Conservation (phyloP, 2,113 vertebrate species). For the Pelmatolapia mariae region DNA sequence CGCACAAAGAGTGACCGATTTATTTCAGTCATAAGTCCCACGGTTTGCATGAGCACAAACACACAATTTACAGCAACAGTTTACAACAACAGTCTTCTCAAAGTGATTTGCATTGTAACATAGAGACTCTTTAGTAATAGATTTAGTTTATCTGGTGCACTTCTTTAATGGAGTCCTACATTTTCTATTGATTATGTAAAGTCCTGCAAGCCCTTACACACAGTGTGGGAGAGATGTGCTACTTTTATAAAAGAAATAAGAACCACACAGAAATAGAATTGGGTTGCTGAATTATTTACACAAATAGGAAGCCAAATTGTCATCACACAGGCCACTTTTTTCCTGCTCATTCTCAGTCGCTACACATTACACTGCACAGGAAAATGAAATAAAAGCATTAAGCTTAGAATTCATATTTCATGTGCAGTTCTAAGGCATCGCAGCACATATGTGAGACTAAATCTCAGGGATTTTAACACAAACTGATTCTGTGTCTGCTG, state of each 20-base stretch:
- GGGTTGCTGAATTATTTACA: slow-evolving; percentile 22
- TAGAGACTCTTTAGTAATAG: not conserved
- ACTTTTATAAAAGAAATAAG: not conserved
- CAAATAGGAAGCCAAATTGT: not conserved
- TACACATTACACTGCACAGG: not conserved
- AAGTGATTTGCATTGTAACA: not conserved
- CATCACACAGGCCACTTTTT: not conserved
- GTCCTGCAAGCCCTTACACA: not conserved
- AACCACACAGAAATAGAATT: slow-evolving; percentile 13
- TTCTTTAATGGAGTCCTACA: not conserved
- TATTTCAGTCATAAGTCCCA: slow-evolving; percentile 21
- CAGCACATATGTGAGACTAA: not conserved
- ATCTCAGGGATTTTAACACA: not conserved
- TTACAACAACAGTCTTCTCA: not conserved
- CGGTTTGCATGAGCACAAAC: not conserved
- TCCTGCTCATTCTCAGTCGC: not conserved
- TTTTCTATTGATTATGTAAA: not conserved
- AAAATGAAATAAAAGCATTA: not conserved
- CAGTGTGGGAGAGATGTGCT: not conserved
- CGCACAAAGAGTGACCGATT: slow-evolving; percentile 2
- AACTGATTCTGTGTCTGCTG: not conserved
- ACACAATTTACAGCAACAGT: not conserved
- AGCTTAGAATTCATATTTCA: not conserved
- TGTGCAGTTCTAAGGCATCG: not conserved
- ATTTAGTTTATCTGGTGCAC: not conserved